A percentile compares a stretch with the other conserved stretches of the same genome.
Evolutionary conservation across 2,888 invertebrate species (phyloP).

Genomic region (Amiota communis): DNA sequence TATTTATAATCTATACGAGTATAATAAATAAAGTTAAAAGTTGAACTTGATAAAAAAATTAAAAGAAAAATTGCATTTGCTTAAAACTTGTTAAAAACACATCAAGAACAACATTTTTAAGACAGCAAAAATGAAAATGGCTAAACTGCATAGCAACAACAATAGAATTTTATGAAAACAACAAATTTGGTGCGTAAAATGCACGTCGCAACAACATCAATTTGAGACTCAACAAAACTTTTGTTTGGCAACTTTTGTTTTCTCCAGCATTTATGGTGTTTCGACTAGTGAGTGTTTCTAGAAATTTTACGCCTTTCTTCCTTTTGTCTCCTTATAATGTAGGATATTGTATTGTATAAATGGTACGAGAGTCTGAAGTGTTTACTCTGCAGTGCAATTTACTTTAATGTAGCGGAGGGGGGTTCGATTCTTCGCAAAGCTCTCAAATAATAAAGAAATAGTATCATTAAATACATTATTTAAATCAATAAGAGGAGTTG

Average conservation of each 20-base stretch:
- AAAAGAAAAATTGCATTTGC: constrained; percentile 1
- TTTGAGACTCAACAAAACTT: constrained; percentile 14
- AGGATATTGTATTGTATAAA: too few relatives aligned
- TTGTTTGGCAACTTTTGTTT: constrained; percentile 16
- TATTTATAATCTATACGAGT: too few relatives aligned
- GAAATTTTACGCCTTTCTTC: too few relatives aligned
- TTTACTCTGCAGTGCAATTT: too few relatives aligned
- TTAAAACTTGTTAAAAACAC: constrained; percentile 28
- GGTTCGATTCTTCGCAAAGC: too few relatives aligned
- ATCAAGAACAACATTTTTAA: constrained; percentile 15
- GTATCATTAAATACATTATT: too few relatives aligned
- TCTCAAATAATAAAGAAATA: too few relatives aligned
- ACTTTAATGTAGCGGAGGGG: too few relatives aligned
- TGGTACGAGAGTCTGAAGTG: too few relatives aligned
- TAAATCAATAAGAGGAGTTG: too few relatives aligned
- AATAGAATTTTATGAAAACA: neutral
- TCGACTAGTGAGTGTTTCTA: neutral
- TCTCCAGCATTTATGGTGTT: neutral
- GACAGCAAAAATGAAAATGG: constrained; percentile 13
- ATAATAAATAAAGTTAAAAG: too few relatives aligned
- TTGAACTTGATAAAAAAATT: neutral
- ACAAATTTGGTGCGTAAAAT: constrained; percentile 16
- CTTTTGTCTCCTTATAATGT: too few relatives aligned
- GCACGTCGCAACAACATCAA: constrained; percentile 14
- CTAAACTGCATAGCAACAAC: neutral